Conservation (phyloP, 2,113 vertebrate species). For the Psettodes erumei region DNA sequence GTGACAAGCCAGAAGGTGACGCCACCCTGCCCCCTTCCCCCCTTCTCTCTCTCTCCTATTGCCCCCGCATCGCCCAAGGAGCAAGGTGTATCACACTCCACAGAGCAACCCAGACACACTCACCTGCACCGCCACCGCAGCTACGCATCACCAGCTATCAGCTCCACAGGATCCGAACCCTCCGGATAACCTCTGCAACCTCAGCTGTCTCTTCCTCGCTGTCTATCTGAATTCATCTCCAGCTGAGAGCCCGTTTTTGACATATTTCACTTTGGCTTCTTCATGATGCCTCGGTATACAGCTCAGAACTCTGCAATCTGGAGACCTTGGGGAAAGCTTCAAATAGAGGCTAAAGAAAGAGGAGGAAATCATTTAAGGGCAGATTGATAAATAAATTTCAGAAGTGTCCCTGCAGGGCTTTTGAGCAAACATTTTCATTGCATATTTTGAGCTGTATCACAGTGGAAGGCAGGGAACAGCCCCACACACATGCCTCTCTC, state of each 20-base stretch:
- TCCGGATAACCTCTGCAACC: conserved; percentile 58
- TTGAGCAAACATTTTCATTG: conserved; percentile 17
- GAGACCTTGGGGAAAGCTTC: conserved; percentile 7
- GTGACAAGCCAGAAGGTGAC: conserved; percentile 37
- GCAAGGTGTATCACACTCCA: conserved; percentile 67
- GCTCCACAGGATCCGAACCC: conserved; percentile 50
- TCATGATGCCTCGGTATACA: conserved; percentile 8
- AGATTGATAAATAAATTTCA: conserved; percentile 32
- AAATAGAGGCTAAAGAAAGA: conserved; percentile 20
- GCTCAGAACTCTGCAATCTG: conserved; percentile 7
- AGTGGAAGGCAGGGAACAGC: background rate
- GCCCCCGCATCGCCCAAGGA: conserved; percentile 37
- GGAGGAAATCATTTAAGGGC: conserved; percentile 23
- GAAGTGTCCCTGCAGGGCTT: conserved; percentile 6
- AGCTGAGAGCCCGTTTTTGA: conserved; percentile 24
- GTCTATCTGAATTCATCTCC: conserved; percentile 46
- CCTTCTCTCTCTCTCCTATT: conserved; percentile 5
- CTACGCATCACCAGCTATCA: conserved; percentile 60
- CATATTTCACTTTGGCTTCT: conserved; percentile 31
- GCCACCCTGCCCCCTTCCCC: conserved; percentile 4
- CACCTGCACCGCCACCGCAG: conserved; percentile 68
- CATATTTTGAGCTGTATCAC: conserved; percentile 30
- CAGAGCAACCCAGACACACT: conserved; percentile 57
- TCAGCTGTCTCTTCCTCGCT: conserved; percentile 45
- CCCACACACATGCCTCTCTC: background rate